These are phyloP conservation scores for Triplophysa bombifrons DNA, from an alignment of 2,797 vertebrate genomes.

Conservation along the genomic window DNA sequence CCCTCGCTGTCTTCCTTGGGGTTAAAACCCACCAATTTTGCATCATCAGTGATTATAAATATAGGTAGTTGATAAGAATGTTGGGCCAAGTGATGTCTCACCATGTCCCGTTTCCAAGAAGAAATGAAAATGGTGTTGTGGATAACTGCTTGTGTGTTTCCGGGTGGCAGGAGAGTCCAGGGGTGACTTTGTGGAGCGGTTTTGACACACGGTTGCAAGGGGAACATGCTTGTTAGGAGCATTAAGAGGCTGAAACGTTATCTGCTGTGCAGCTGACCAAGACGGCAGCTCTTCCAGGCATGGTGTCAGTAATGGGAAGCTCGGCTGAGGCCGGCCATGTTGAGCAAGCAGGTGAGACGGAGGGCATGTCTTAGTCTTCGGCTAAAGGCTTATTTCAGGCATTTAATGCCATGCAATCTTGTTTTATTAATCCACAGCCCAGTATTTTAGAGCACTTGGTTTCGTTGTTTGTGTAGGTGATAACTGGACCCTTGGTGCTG, in stretches of 20 bases:
- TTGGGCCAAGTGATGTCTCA: conserved; percentile 32
- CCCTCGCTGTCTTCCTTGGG: conserved; percentile 25
- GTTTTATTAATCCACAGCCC: conserved; percentile 10
- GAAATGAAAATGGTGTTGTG: conserved; percentile 34
- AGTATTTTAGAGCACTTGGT: conserved; percentile 36
- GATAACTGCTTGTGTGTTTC: conserved; percentile 34
- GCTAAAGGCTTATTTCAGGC: not conserved
- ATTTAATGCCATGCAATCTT: not conserved
- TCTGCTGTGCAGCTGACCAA: conserved; percentile 72
- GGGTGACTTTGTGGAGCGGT: conserved; percentile 71
- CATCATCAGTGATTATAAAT: not conserved
- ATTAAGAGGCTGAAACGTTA: conserved; percentile 76
- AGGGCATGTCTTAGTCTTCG: conserved; percentile 35
- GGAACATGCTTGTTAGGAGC: conserved; percentile 77
- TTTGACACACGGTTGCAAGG: conserved; percentile 72
- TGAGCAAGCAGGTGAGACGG: conserved; percentile 53
- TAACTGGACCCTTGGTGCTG: conserved; percentile 41
- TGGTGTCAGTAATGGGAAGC: conserved; percentile 72
- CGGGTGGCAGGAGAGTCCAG: conserved; percentile 49
- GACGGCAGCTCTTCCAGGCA: conserved; percentile 65
- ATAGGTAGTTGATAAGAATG: conserved; percentile 32
- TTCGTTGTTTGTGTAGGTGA: conserved; percentile 59
- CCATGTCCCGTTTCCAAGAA: conserved; percentile 38
- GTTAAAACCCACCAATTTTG: conserved; percentile 2
- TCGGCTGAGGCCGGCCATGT: conserved; percentile 45